Conservation (phyloP, 2,888 invertebrate species). For the Bellardia bayeri region DNA sequence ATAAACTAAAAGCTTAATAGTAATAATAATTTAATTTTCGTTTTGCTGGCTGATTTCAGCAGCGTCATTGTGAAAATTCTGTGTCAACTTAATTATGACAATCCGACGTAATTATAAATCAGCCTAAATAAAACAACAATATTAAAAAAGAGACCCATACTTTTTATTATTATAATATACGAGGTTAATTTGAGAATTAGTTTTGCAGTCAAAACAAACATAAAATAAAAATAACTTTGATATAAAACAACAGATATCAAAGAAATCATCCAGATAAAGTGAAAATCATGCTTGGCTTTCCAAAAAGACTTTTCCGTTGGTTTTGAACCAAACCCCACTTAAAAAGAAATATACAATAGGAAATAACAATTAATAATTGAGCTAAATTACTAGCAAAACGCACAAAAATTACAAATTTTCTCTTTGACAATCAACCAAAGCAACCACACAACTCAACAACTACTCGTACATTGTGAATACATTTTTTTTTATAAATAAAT, state of each 20-base stretch:
- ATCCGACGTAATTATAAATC: background rate
- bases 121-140: background rate
- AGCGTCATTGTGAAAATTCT: background rate
- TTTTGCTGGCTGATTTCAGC: background rate
- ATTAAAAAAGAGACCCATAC: background rate
- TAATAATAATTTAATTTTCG: background rate
- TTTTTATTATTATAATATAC: background rate
- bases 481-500: background rate
- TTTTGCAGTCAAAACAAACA: no score
- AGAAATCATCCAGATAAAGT: no score
- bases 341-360: background rate
- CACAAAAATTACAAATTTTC: background rate
- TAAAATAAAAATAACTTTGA: no score
- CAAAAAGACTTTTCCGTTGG: no score
- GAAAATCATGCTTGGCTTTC: no score
- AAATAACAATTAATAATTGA: slow-evolving; percentile 25
- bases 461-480: background rate
- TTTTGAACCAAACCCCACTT: no score
- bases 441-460: background rate
- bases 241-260: no score
- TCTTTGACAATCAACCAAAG: background rate
- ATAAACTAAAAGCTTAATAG: background rate
- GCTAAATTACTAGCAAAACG: background rate
- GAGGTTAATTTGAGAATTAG: no score
- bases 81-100: background rate